Percentiles rank a stretch among this genome's conserved stretches.
Evolutionary conservation across 2,113 vertebrate species (phyloP).

Genomic region (Tragelaphus strepsiceros): DNA sequence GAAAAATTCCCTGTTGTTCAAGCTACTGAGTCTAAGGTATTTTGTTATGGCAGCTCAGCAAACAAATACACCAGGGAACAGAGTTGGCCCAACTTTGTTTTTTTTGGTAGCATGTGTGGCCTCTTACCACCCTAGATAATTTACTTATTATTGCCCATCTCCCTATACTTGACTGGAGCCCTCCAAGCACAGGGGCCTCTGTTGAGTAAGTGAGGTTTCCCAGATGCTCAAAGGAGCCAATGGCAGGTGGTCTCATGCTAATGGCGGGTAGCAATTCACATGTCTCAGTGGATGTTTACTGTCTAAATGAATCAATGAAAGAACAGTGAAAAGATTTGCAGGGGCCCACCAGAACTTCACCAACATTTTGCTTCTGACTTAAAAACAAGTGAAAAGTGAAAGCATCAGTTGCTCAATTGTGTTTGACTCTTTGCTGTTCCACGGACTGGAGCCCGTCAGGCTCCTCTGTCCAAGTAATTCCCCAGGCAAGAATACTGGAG

Average conservation of each 20-base stretch:
- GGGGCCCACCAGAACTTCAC: neutral
- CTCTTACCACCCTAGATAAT: neutral
- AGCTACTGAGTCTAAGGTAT: neutral
- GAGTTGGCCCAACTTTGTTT: neutral
- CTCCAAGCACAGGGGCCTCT: neutral
- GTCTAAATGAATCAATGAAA: neutral
- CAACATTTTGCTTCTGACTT: neutral
- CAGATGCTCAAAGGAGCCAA: neutral
- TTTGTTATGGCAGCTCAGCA: neutral
- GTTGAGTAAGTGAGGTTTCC: neutral
- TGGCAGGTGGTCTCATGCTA: neutral
- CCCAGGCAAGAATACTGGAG: neutral
- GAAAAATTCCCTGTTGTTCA: neutral
- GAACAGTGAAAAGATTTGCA: neutral
- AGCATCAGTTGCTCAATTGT: neutral
- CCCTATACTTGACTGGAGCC: neutral
- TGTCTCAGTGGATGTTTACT: neutral
- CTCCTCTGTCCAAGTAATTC: neutral
- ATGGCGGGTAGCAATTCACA: accelerated
- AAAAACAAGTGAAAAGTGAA: neutral
- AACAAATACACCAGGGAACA: neutral
- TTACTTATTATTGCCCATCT: neutral
- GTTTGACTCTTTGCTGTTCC: neutral
- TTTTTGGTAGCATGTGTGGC: too few relatives aligned
- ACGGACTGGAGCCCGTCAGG: accelerated